Percentiles rank a stretch among this genome's conserved stretches.
These are phyloP conservation scores for Heliconius aoede DNA, from an alignment of 2,888 invertebrate species.

Conservation along the genomic window DNA sequence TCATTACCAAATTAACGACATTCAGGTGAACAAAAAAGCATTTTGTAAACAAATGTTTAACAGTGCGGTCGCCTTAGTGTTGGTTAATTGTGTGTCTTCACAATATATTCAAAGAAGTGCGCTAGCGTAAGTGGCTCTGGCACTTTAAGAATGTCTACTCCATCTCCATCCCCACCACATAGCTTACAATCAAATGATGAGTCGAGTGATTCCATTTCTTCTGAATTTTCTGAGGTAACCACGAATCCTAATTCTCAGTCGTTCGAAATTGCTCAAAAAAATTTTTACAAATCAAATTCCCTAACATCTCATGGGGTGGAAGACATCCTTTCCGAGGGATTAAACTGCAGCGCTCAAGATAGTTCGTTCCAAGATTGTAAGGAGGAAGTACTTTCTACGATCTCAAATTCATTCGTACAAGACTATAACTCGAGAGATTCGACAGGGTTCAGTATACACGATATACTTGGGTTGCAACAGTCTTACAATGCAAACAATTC, in stretches of 20 bases:
- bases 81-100: slow-evolving; percentile 56
- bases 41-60: slow-evolving; percentile 78
- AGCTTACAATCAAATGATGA: slow-evolving; percentile 67
- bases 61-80: slow-evolving; percentile 68
- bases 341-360: slow-evolving; percentile 60
- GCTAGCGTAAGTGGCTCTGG: slow-evolving; percentile 27
- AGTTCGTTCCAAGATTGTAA: slow-evolving; percentile 65
- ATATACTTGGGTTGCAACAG: slow-evolving; percentile 77
- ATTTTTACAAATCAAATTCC: slow-evolving; percentile 55
- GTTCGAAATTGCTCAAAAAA: slow-evolving; percentile 53
- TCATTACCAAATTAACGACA: slow-evolving; percentile 82
- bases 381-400: slow-evolving; percentile 63
- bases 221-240: slow-evolving; percentile 59
- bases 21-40: slow-evolving; percentile 80
- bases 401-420: slow-evolving; percentile 68
- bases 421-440: slow-evolving; percentile 81
- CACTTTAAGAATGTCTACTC: slow-evolving; percentile 61
- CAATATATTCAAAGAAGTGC: slow-evolving; percentile 46
- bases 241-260: slow-evolving; percentile 53
- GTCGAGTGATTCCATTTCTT: slow-evolving; percentile 64
- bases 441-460: slow-evolving; percentile 78
- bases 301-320: slow-evolving; percentile 74
- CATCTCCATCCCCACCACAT: slow-evolving; percentile 65
- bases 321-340: slow-evolving; percentile 71
- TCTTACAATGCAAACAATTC: slow-evolving; percentile 59